phyloP scores from a whole-genome alignment of 2,113 vertebrate genomes.

The Amphilophus citrinellus region DNA sequence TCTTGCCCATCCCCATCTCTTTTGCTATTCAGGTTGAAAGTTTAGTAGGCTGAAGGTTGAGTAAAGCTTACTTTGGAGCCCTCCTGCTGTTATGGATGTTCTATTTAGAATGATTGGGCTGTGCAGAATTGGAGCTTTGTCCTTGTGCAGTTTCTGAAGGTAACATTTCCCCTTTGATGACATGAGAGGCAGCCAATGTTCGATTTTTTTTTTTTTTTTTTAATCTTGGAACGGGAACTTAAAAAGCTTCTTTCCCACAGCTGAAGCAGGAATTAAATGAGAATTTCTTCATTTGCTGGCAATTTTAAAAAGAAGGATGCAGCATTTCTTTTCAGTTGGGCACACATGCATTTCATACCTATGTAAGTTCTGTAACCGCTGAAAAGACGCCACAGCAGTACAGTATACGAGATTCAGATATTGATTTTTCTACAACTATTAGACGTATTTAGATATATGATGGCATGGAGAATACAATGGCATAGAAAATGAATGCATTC shows the following conservation, averaged over 20 bases:
- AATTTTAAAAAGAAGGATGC: background rate
- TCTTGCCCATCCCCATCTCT: background rate
- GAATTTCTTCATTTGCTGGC: background rate
- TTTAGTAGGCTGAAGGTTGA: background rate
- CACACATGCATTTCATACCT: background rate
- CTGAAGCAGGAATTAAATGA: conserved; percentile 10
- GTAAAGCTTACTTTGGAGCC: background rate
- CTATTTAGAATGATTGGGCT: background rate
- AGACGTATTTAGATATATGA: conserved; percentile 30
- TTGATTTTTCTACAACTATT: conserved; percentile 36
- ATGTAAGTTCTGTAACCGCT: conserved; percentile 1
- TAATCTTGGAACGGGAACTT: conserved; percentile 13
- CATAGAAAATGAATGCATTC: conserved; percentile 16
- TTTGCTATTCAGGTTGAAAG: background rate
- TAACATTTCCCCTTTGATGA: background rate
- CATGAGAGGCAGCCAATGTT: background rate
- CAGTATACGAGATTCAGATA: background rate
- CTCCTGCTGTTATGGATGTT: background rate
- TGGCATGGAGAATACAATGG: conserved; percentile 20
- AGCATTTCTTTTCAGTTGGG: background rate
- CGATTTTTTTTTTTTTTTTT: conserved; percentile 9
- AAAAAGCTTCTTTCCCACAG: background rate
- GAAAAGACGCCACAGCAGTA: background rate
- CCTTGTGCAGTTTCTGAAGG: background rate
- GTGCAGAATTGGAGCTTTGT: background rate